phyloP scores from a whole-genome alignment of 2,888 invertebrate genomes.

The Melanostoma mellinum region DNA sequence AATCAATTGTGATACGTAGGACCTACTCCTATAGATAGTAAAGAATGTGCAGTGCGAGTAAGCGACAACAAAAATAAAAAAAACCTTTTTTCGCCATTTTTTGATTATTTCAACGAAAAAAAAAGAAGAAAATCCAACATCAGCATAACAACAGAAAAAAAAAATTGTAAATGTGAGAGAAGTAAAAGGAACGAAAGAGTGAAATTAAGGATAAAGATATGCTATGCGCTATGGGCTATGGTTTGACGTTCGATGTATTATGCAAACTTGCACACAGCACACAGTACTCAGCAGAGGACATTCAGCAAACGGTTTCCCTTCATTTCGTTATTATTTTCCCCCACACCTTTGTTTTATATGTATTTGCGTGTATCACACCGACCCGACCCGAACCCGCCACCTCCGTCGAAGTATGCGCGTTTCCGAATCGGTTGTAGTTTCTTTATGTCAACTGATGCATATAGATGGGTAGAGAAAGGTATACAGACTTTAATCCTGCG shows the following conservation, averaged over 20 bases:
- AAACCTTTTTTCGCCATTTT: conserved; percentile 28
- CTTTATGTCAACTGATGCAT: conserved; percentile 17
- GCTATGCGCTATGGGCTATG: conserved; percentile 27
- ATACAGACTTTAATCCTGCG: conserved; percentile 25
- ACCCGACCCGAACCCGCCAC: not conserved
- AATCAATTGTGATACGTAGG: no score
- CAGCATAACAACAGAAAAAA: conserved; percentile 3
- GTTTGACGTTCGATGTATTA: conserved; percentile 16
- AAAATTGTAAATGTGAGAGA: conserved; percentile 11
- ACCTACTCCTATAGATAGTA: no score
- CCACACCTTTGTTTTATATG: not conserved
- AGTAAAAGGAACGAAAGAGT: conserved; percentile 19
- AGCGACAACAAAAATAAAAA: conserved; percentile 2
- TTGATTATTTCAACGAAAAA: conserved; percentile 5
- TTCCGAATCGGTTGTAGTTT: conserved; percentile 21
- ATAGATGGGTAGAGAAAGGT: not conserved
- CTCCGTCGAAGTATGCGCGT: conserved; percentile 13
- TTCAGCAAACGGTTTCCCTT: conserved; percentile 28
- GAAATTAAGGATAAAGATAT: conserved; percentile 35
- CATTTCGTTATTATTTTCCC: conserved; percentile 31
- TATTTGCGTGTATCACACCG: not conserved
- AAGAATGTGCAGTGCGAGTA: not conserved
- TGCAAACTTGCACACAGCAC: conserved; percentile 13
- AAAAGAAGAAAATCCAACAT: not conserved
- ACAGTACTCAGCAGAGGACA: no score